phyloP scores from a whole-genome alignment of 2,888 invertebrate species.

The Abrostola triplasia region DNA sequence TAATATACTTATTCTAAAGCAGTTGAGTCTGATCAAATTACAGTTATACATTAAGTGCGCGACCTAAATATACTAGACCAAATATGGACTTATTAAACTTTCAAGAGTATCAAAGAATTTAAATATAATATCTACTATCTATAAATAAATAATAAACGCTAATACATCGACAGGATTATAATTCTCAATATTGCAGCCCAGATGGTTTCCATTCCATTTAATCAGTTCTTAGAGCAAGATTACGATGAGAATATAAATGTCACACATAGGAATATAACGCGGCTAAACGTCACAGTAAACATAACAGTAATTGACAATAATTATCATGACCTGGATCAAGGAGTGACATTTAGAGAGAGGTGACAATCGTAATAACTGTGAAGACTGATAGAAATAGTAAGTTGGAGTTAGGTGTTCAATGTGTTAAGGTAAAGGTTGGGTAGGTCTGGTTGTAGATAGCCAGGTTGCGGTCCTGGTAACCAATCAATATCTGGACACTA shows the following conservation, averaged over 20 bases:
- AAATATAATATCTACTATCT: neutral
- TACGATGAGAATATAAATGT: constrained; percentile 35
- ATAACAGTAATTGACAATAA: constrained; percentile 42
- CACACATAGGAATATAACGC: constrained; percentile 34
- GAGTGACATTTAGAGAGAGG: constrained; percentile 11
- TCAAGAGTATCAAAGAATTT: constrained; percentile 6
- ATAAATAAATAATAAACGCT: constrained; percentile 29
- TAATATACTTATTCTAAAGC: too few species aligned
- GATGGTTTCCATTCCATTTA: constrained; percentile 26
- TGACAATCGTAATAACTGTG: constrained; percentile 13
- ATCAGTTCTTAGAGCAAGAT: constrained; percentile 21
- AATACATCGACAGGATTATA: neutral
- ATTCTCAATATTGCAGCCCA: neutral
- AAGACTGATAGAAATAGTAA: neutral
- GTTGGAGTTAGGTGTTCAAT: neutral
- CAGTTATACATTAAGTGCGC: neutral
- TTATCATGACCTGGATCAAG: constrained; percentile 40
- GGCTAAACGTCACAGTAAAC: constrained; percentile 35
- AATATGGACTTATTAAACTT: constrained; percentile 2
- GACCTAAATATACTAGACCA: neutral
- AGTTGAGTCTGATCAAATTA: too few species aligned
- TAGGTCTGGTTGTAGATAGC: too few species aligned
- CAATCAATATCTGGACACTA: too few species aligned
- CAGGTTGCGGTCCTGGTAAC: too few species aligned
- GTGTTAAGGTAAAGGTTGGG: neutral